These are phyloP conservation scores for Drosophila pandora DNA, from an alignment of 1,140 invertebrate species.

Conservation along the genomic window DNA sequence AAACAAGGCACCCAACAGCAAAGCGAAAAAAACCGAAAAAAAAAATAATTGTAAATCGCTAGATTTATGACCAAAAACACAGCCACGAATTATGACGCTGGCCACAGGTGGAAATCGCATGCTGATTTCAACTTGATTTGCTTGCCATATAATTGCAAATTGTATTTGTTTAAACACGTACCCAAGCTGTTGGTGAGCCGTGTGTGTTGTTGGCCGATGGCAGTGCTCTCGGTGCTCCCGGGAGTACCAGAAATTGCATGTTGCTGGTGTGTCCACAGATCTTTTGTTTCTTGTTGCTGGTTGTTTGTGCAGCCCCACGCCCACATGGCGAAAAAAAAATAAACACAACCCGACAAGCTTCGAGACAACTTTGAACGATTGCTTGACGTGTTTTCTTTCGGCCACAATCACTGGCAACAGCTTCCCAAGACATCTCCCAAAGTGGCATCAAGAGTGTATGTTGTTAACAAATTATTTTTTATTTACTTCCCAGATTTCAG, in stretches of 20 bases:
- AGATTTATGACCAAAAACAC: conserved; percentile 78
- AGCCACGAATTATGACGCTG: conserved; percentile 80
- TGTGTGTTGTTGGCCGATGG: conserved; percentile 22
- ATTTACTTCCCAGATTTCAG: conserved; percentile 44
- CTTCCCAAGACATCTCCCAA: conserved; percentile 27
- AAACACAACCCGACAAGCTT: conserved; percentile 15
- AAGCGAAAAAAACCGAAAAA: conserved; percentile 9
- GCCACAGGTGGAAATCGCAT: conserved; percentile 81
- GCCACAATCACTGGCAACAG: conserved; percentile 20
- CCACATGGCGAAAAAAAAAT: conserved; percentile 33
- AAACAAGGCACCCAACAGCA: conserved; percentile 23
- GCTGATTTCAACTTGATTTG: conserved; percentile 80
- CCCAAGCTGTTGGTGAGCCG: conserved; percentile 3
- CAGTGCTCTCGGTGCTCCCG: conserved; percentile 11
- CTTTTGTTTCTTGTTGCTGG: conserved; percentile 27
- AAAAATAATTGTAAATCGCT: conserved; percentile 80
- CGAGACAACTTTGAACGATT: conserved; percentile 56
- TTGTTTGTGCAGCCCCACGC: conserved; percentile 38
- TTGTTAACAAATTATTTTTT: conserved; percentile 62
- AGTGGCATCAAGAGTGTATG: conserved; percentile 33
- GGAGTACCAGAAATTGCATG: conserved; percentile 64
- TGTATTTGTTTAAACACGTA: conserved; percentile 81
- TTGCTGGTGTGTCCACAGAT: conserved; percentile 53
- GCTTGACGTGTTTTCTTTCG: conserved; percentile 54
- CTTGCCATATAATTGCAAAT: conserved; percentile 81